Evolutionary conservation across 2,797 vertebrate genomes (phyloP), one percentile per base, ranked within the genome.

Genomic region (Acanthurus tractus): DNA sequence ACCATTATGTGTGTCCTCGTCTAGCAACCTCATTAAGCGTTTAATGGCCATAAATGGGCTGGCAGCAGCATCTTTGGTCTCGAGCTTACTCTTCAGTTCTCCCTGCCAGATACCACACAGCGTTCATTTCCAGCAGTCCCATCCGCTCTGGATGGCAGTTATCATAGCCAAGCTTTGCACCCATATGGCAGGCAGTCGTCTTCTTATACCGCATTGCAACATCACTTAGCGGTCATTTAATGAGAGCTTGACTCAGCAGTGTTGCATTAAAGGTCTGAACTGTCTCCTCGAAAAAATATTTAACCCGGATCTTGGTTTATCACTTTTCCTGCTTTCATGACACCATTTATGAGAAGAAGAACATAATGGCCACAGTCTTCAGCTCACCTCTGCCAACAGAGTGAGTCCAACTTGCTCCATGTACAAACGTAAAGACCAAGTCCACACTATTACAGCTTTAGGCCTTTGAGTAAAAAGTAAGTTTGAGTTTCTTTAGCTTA

Each of bases 171-270:
- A 70, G 75, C 53, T 68, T 70, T 56, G 63, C 58, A n/a, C 66
- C 79, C 70, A 78, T 81, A 68, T 86, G 85, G 82, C 75, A 75
- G 29, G 13, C 55, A 66, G 63, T 78, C 74, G 67, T 72, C 73
- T 63, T 76, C 42, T 82, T 65, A 76, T 83, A 88, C 48, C 14
- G 1, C 68, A 83, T 69, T 2, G 45, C 68, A 70, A 65, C 76
- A 84, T 80, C 83, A 77, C 73, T 86, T 78, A 79, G 38, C n/a
- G 17, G 67, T 70, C 73, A 64, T 83, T 84, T 81, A 89, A 88
- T 85, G 77, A 79, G 68, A 81, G 65, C 73, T 76, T 73, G 68
- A 75, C 64, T 63, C 25, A 42, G 25, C 62, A 44, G 38, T 1
- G 4, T 56, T 63, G 48, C 54, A 74, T 84, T 84, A 65, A 78